Percentiles rank a stretch among this genome's conserved stretches.
phyloP scores from a whole-genome alignment of 2,888 invertebrate genomes.

The Cryptus viduatorius region DNA sequence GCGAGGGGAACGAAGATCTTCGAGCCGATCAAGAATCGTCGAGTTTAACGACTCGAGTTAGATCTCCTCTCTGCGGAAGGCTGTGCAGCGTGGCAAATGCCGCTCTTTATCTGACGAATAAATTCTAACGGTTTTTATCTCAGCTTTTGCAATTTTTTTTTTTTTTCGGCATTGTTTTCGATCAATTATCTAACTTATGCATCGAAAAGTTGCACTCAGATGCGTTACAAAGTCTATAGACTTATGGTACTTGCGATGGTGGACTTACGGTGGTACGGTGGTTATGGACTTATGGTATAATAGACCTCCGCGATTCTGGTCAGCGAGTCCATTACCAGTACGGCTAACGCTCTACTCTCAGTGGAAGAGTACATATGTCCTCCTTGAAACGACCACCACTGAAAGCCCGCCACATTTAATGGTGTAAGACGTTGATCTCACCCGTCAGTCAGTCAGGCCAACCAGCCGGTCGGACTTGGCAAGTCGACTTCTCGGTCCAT shows the following conservation, averaged over 20 bases:
- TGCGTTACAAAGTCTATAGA: slow-evolving; percentile 46
- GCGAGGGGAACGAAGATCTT: slow-evolving; percentile 1
- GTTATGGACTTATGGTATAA: slow-evolving; percentile 19
- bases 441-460: slow-evolving; percentile 23
- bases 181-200: slow-evolving; percentile 31
- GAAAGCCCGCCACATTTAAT: slow-evolving; percentile 55
- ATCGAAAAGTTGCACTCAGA: slow-evolving; percentile 8
- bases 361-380: slow-evolving; percentile 13
- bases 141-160: neutral
- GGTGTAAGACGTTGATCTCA: slow-evolving; percentile 61
- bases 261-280: too few species aligned
- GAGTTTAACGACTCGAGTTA: slow-evolving; percentile 50
- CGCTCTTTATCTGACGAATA: neutral
- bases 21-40: slow-evolving; percentile 49
- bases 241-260: too few species aligned
- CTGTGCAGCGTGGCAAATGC: slow-evolving; percentile 15
- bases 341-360: slow-evolving; percentile 25
- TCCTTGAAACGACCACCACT: slow-evolving; percentile 16
- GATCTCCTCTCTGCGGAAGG: slow-evolving; percentile 14
- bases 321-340: slow-evolving; percentile 46
- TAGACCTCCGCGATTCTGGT: slow-evolving; percentile 45
- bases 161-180: slow-evolving; percentile 15
- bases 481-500: slow-evolving; percentile 60
- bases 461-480: slow-evolving; percentile 49
- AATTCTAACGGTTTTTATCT: slow-evolving; percentile 46